phyloP scores from a whole-genome alignment of 2,888 invertebrate genomes.

The Catocala nupta region DNA sequence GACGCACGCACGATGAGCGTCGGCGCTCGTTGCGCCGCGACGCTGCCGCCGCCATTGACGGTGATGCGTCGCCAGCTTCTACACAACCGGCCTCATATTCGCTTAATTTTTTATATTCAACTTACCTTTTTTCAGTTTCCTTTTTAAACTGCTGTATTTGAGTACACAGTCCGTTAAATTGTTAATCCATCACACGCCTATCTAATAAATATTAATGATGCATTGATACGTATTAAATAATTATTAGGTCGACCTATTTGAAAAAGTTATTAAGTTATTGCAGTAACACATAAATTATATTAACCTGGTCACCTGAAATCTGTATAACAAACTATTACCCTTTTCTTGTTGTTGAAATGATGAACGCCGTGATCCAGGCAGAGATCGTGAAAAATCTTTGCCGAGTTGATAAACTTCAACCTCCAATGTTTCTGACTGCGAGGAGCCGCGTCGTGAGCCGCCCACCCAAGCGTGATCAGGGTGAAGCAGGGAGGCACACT shows the following conservation, averaged over 20 bases:
- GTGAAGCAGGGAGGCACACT: conserved; percentile 92
- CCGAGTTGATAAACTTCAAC: conserved; percentile 94
- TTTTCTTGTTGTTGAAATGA: conserved; percentile 93
- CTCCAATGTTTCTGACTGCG: conserved; percentile 95
- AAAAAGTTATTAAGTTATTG: too few relatives aligned
- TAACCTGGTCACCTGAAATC: background rate
- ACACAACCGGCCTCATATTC: conserved; percentile 48
- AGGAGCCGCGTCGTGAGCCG: conserved; percentile 94
- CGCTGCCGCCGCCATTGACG: conserved; percentile 59
- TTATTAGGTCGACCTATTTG: too few relatives aligned
- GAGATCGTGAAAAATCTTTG: conserved; percentile 94
- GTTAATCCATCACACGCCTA: background rate
- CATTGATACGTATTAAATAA: too few relatives aligned
- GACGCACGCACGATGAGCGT: conserved; percentile 93
- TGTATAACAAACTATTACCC: conserved; percentile 65
- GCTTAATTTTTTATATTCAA: background rate
- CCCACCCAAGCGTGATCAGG: conserved; percentile 95
- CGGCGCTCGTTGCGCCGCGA: conserved; percentile 89
- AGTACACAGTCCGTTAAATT: background rate
- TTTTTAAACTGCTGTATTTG: background rate
- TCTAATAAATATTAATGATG: too few relatives aligned
- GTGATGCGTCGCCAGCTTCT: conserved; percentile 64
- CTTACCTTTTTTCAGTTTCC: conserved; percentile 5
- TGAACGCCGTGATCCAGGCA: conserved; percentile 94
- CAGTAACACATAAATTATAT: background rate